Evolutionary conservation across 37 sponge, comb jelly and placozoan genomes (phyloP).

Genomic region (Spongilla lacustris): DNA sequence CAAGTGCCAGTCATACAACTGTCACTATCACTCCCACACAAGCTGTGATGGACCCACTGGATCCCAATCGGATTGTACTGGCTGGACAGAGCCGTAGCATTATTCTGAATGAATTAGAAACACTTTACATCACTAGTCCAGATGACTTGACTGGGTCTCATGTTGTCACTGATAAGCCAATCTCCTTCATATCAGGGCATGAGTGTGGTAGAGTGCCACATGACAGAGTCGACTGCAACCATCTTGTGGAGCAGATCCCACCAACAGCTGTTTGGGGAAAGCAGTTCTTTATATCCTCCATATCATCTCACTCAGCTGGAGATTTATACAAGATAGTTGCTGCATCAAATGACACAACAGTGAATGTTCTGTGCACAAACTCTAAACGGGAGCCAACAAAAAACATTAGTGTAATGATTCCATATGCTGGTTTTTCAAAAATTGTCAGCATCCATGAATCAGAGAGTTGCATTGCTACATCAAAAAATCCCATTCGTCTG

Average conservation of each 20-base stretch:
- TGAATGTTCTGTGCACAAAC: slow-evolving; percentile 14
- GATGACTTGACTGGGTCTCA: slow-evolving; percentile 40
- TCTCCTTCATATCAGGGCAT: slow-evolving; percentile 36
- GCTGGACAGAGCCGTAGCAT: slow-evolving; percentile 19
- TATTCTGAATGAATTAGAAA: slow-evolving; percentile 13
- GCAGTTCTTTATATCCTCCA: slow-evolving; percentile 28
- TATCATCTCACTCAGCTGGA: background rate
- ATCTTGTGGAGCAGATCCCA: slow-evolving; percentile 48
- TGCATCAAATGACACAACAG: slow-evolving; percentile 21
- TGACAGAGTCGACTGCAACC: slow-evolving; percentile 25
- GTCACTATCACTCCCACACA: slow-evolving; percentile 45
- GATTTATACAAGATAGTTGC: slow-evolving; percentile 39
- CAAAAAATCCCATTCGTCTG: slow-evolving; percentile 11
- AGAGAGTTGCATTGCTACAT: background rate
- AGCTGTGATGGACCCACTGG: background rate
- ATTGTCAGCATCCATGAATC: too few relatives aligned
- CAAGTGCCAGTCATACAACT: background rate
- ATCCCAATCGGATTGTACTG: background rate
- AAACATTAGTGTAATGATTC: background rate
- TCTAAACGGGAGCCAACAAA: background rate
- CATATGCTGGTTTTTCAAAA: slow-evolving; percentile 10
- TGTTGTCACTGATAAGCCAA: slow-evolving; percentile 25
- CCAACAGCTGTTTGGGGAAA: slow-evolving; percentile 61
- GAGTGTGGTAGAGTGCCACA: slow-evolving; percentile 44
- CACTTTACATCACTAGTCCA: slow-evolving; percentile 19